Base-by-base conservation (phyloP, 2,113 vertebrate genomes). In the Notarius lentiginosus region DNA sequence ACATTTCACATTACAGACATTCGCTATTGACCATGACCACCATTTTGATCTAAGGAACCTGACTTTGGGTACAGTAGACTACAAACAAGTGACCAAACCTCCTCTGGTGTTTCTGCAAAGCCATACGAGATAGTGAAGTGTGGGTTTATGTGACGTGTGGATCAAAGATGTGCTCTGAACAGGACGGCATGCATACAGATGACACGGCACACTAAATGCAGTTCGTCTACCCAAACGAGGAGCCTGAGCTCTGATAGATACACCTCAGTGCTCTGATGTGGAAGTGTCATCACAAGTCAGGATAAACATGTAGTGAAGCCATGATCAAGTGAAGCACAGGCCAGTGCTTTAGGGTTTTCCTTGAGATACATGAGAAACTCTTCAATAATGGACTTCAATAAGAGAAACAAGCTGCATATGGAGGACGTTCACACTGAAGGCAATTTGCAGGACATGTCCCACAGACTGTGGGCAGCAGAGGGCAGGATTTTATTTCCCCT, bases 181-280 rank as follows among this genome's bases (percentile, higher is more conserved):
- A 86, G 84, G 86, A 88, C 82, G 65, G 76, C 91, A 90, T 90
- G 91, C 91, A 90, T 76, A 90, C 82, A 83, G 68, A 4, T 61
- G 82, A 70, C 63, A 87, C 84, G 70, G n/a, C 63, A 34, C 61
- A 82, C 51, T 73, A 80, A 66, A 65, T 70, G 73, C 81, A 86
- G 75, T 15, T 80, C 58, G 17, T 83, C 27, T 73, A 84, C 47
- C 55, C 80, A 88, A 75, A 80, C 53, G 55, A 30, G 73, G 63
- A 86, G 51, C 56, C 84, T 5, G 53, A 82, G 65, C 75, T 83
- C 58, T 6, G 22, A 66, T 61, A 73, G 22, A 66, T 61, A 73
- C 80, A 22, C 34, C 56, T 81, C 18, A 75, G 55, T 88, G 76
- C 84, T 73, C 63, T 73, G 84, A 70, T 41, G 72, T 75, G 77